Conservation (phyloP, 2,113 vertebrate species). For the Physeter macrocephalus region DNA sequence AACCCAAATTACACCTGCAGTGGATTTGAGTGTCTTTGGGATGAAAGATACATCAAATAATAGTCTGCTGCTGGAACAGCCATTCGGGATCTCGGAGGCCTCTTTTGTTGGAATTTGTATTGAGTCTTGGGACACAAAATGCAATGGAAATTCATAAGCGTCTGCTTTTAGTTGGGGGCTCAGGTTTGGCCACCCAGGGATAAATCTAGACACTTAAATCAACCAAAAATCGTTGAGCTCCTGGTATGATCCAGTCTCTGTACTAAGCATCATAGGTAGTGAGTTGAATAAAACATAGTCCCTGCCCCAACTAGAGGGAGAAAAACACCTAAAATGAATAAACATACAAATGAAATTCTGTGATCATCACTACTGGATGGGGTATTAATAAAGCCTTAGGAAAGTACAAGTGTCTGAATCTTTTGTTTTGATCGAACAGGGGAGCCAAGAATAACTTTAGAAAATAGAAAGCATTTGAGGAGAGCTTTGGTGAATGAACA, state of each 20-base stretch:
- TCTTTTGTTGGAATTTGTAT: not conserved
- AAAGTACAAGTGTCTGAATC: not conserved
- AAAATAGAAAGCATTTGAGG: not conserved
- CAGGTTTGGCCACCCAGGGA: not conserved
- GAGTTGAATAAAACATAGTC: not conserved
- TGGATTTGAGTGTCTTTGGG: not conserved
- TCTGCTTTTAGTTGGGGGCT: not conserved
- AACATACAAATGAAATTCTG: not conserved
- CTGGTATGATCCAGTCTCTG: not conserved
- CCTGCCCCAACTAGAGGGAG: not conserved
- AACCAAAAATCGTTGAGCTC: not conserved
- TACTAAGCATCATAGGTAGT: not conserved
- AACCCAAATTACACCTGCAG: not conserved
- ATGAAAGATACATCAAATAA: not conserved
- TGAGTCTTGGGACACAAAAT: not conserved
- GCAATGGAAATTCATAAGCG: not conserved
- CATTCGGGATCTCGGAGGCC: not conserved
- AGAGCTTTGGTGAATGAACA: not conserved
- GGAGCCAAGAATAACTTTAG: not conserved
- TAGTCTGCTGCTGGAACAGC: not conserved
- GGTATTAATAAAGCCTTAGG: not conserved
- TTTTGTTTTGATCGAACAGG: not conserved
- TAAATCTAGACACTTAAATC: not conserved
- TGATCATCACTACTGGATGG: not conserved
- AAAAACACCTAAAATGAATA: not conserved